Conservation (phyloP, 2,797 vertebrate species). For the Sebastes iracundus region DNA sequence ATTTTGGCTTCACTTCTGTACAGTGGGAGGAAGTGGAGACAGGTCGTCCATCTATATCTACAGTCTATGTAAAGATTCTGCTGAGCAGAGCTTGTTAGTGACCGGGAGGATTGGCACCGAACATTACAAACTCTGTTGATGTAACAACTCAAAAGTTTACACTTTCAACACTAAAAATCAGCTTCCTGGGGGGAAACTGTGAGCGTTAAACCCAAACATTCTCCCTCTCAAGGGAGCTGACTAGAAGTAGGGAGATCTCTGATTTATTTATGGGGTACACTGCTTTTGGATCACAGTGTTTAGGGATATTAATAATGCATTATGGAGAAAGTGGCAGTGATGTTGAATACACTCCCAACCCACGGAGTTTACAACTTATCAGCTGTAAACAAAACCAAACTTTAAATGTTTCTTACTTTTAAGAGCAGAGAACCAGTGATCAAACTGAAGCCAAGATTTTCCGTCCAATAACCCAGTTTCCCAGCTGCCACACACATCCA, state of each 20-base stretch:
- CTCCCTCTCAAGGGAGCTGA: slow-evolving; percentile 30
- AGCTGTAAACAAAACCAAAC: slow-evolving; percentile 9
- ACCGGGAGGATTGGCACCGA: neutral
- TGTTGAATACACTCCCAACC: slow-evolving; percentile 23
- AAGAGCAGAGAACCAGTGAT: slow-evolving; percentile 6
- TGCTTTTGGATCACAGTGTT: slow-evolving; percentile 70
- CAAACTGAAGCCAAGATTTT: neutral
- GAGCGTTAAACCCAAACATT: slow-evolving; percentile 54
- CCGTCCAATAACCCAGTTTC: slow-evolving; percentile 3
- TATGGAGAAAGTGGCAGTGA: slow-evolving; percentile 24
- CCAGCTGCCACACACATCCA: neutral
- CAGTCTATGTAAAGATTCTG: neutral
- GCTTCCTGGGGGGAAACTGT: slow-evolving; percentile 28
- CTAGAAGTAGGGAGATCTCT: slow-evolving; percentile 44
- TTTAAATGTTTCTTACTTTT: slow-evolving; percentile 8
- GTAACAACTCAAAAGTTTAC: slow-evolving; percentile 36
- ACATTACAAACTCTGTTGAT: slow-evolving; percentile 28
- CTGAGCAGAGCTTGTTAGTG: slow-evolving; percentile 18
- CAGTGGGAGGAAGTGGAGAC: neutral
- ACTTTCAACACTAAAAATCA: slow-evolving; percentile 48
- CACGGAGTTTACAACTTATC: slow-evolving; percentile 14
- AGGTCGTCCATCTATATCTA: neutral
- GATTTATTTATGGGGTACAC: slow-evolving; percentile 73
- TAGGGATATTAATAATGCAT: slow-evolving; percentile 74
- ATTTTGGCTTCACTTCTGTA: neutral